phyloP scores from a whole-genome alignment of 2,888 invertebrate species.

The Nomada ruficornis region DNA sequence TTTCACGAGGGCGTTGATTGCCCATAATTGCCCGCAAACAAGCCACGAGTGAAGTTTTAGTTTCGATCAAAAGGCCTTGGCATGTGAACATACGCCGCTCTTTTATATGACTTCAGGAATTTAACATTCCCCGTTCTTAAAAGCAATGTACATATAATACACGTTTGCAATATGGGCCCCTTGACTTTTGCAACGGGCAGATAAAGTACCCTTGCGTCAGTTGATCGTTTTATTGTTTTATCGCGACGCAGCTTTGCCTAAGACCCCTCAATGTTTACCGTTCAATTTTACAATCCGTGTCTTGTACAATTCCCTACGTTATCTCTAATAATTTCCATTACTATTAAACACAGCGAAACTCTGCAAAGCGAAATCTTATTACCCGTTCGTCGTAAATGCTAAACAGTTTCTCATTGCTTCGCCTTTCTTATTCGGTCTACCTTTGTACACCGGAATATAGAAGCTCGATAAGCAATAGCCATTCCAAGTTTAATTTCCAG shows the following conservation, averaged over 20 bases:
- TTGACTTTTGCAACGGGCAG: neutral
- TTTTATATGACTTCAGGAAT: neutral
- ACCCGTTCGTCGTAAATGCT: neutral
- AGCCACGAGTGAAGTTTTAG: neutral
- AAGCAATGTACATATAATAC: neutral
- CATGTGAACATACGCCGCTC: neutral
- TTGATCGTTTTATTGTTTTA: constrained; percentile 4
- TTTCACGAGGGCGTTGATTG: constrained; percentile 1
- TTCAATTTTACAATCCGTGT: neutral
- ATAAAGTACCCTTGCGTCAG: constrained; percentile 13
- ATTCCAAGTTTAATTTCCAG: constrained; percentile 11
- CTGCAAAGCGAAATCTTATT: neutral
- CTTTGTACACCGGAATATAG: neutral
- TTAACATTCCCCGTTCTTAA: neutral
- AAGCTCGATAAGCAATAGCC: neutral
- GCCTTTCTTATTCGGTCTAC: neutral
- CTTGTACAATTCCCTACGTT: neutral
- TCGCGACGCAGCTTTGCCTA: neutral
- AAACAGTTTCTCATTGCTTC: neutral
- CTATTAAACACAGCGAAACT: neutral
- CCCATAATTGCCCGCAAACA: neutral
- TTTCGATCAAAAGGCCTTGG: neutral
- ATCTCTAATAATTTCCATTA: neutral
- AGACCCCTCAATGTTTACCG: neutral
- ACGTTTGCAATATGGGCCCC: neutral